Conservation (phyloP, 2,113 vertebrate species). For the cattle (Bos taurus) region ARS-UCD2.0 NC_037334.1:3766001-3766500, state of each 20-base stretch:
- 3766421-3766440: background rate
- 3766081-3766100: background rate
- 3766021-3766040: constrained; percentile 48
- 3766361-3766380: background rate
- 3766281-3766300: background rate
- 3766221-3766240: background rate
- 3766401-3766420: background rate
- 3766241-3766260: background rate
- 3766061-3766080: constrained; percentile 69
- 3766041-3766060: constrained; percentile 72
- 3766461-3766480: too few species aligned
- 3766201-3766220: too few species aligned
- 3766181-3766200: background rate
- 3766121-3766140: background rate
- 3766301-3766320: background rate
- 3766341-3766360: background rate
- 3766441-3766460: background rate
- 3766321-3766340: background rate
- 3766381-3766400: background rate
- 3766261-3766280: background rate
- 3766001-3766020: constrained; percentile 36
- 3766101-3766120: background rate
- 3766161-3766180: background rate
- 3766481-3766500: background rate
- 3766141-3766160: background rate